Conservation (phyloP, 2,888 invertebrate genomes). For the Synergus laeviventris region DNA sequence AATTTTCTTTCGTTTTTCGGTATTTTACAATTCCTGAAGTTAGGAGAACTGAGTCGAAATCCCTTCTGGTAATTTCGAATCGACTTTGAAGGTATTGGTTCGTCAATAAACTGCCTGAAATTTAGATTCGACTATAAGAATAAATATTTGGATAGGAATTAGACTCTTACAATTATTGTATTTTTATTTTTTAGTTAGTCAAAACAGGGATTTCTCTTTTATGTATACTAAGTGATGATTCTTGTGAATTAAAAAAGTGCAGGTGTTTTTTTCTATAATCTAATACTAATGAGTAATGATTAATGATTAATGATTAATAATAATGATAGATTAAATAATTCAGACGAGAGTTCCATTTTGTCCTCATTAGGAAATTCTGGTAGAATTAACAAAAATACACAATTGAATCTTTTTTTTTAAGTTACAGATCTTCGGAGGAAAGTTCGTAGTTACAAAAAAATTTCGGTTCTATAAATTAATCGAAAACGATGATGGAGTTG, state of each 20-base stretch:
- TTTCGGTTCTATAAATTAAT: not conserved
- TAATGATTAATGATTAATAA: no score
- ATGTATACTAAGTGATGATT: not conserved
- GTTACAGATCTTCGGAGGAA: no score
- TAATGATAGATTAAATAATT: not conserved
- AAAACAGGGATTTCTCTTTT: not conserved
- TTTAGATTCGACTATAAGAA: not conserved
- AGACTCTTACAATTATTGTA: not conserved
- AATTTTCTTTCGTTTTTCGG: slow-evolving; percentile 63
- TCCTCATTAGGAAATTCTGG: not conserved
- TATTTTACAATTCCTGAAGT: slow-evolving; percentile 59
- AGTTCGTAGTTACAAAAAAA: not conserved
- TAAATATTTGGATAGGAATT: not conserved
- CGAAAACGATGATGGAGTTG: slow-evolving; percentile 33
- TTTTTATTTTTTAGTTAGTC: not conserved
- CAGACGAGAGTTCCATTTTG: slow-evolving; percentile 4
- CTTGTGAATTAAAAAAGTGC: not conserved
- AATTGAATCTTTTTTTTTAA: no score
- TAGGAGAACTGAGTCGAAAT: slow-evolving; percentile 61
- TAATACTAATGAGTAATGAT: not conserved
- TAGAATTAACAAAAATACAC: not conserved
- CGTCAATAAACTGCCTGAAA: slow-evolving; percentile 60
- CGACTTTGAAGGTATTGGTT: slow-evolving; percentile 62
- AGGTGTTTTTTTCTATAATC: slow-evolving; percentile 25
- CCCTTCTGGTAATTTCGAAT: slow-evolving; percentile 58